These are phyloP conservation scores for Triops longicaudatus DNA, from an alignment of 1,140 invertebrate species.

Conservation along the genomic window DNA sequence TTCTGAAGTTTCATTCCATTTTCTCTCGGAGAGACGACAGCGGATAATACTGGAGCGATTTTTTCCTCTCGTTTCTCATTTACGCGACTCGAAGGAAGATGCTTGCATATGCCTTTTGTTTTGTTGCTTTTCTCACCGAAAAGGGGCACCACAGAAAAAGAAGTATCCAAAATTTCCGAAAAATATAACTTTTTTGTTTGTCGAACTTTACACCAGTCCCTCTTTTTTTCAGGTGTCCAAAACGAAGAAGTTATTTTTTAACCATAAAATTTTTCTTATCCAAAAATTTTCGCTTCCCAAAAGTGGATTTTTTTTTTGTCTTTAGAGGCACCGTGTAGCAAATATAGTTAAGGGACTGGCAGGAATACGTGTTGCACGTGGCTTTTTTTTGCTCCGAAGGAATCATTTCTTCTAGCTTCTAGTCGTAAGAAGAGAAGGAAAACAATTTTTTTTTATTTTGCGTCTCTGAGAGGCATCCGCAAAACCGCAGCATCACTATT, in stretches of 20 bases:
- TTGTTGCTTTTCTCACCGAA: not conserved
- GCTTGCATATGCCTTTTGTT: constrained; percentile 6
- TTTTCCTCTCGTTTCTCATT: not conserved
- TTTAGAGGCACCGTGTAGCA: constrained; percentile 10
- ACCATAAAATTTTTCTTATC: not conserved
- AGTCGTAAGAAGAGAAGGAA: not conserved
- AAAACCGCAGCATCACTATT: constrained; percentile 18
- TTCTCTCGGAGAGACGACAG: not conserved
- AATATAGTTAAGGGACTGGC: constrained; percentile 13
- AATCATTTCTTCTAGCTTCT: not conserved
- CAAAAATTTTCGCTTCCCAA: constrained; percentile 10
- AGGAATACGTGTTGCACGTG: constrained; percentile 4
- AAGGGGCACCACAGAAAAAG: not conserved
- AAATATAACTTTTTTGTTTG: not conserved
- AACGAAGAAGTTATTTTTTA: not conserved
- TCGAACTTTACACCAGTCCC: not conserved
- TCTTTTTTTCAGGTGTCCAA: not conserved
- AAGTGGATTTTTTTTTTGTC: not conserved
- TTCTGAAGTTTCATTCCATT: not conserved
- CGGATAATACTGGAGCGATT: constrained; percentile 4
- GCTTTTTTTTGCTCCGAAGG: not conserved
- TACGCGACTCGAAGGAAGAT: constrained; percentile 2
- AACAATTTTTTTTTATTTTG: not conserved
- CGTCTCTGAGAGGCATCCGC: not conserved
- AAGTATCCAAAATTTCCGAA: constrained; percentile 13